A percentile compares a stretch with the other conserved stretches of the same genome.
Evolutionary conservation across 1,140 invertebrate species (phyloP).

Genomic region (Babylonia areolata): DNA sequence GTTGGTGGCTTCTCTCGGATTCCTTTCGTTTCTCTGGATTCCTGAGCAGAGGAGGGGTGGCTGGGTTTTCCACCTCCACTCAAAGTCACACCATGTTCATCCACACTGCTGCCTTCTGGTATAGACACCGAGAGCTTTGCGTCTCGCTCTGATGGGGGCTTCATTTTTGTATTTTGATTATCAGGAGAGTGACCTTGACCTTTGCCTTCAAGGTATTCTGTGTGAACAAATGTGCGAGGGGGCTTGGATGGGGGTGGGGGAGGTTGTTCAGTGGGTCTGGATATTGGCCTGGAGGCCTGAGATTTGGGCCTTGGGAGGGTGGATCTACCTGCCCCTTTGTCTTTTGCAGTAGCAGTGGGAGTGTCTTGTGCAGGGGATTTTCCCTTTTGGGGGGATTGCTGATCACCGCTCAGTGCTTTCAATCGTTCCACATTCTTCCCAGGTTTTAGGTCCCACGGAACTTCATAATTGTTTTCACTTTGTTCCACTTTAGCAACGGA

Average conservation of each 20-base stretch:
- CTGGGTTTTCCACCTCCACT: background rate
- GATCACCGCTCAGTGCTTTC: background rate
- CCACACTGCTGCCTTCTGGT: background rate
- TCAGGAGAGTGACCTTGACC: background rate
- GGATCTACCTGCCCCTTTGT: background rate
- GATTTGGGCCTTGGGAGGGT: background rate
- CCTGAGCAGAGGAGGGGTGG: background rate
- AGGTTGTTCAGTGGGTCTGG: slow-evolving; percentile 15
- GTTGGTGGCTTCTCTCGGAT: slow-evolving; percentile 41
- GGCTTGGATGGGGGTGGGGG: slow-evolving; percentile 81
- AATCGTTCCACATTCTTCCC: slow-evolving; percentile 23
- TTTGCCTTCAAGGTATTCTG: slow-evolving; percentile 55
- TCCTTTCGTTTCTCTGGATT: background rate
- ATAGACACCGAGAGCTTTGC: too few relatives aligned
- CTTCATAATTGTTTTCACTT: slow-evolving; percentile 20
- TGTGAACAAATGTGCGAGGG: slow-evolving; percentile 81
- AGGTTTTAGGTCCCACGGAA: slow-evolving; percentile 19
- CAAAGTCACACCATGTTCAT: background rate
- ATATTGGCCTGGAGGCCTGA: background rate
- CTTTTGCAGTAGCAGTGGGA: background rate
- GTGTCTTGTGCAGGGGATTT: background rate
- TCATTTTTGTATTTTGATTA: background rate
- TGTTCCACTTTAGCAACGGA: background rate
- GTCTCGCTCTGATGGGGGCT: background rate
- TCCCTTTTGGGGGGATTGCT: background rate